phyloP scores from a whole-genome alignment of 2,797 vertebrate genomes.

The Muraenolepis orangiensis region DNA sequence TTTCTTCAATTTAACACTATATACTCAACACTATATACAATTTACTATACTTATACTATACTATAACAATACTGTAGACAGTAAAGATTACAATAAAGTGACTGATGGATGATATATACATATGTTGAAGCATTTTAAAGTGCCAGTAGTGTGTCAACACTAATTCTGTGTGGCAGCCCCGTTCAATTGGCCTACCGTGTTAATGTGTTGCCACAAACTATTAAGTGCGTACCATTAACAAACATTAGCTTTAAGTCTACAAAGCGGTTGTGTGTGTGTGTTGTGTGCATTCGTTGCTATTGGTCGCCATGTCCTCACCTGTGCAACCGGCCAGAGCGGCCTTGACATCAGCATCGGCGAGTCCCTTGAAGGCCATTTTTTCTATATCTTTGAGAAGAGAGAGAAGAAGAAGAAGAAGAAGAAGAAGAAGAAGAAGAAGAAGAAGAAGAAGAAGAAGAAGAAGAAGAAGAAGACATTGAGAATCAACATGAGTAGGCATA shows the following conservation, averaged over 20 bases:
- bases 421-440: too few relatives aligned
- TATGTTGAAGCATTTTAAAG: too few relatives aligned
- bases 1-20: too few relatives aligned
- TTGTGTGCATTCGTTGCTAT: neutral
- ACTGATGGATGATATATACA: too few relatives aligned
- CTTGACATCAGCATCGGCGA: constrained; percentile 75
- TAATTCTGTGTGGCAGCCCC: neutral
- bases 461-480: neutral
- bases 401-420: neutral
- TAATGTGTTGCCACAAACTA: neutral
- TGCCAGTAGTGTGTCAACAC: too few relatives aligned
- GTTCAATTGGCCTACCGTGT: neutral
- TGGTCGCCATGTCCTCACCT: constrained; percentile 66
- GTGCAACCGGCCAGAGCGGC: constrained; percentile 74
- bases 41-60: too few relatives aligned
- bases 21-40: too few relatives aligned
- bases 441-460: neutral
- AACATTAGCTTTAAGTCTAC: neutral
- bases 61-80: too few relatives aligned
- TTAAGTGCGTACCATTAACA: neutral
- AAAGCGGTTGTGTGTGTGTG: too few relatives aligned
- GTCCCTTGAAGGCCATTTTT: constrained; percentile 77
- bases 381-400: constrained; percentile 41
- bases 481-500: constrained; percentile 7
- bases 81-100: too few relatives aligned